phyloP scores from a whole-genome alignment of 2,888 invertebrate species.

The Sylvicola cinctus region DNA sequence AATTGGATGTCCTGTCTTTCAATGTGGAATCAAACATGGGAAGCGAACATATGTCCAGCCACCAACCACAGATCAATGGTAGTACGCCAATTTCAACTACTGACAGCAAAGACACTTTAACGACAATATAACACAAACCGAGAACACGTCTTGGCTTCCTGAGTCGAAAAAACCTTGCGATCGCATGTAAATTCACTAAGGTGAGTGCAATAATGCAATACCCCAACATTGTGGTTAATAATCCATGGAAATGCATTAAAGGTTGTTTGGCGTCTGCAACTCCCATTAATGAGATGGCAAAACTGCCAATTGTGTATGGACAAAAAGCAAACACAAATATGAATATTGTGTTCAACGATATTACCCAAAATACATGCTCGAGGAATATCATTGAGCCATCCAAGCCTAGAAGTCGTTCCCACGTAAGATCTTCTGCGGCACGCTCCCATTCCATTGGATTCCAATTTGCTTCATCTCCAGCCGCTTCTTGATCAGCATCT shows the following conservation, averaged over 20 bases:
- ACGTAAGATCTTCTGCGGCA: slow-evolving; percentile 92
- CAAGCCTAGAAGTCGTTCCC: slow-evolving; percentile 88
- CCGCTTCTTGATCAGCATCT: slow-evolving; percentile 16
- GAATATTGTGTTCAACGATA: slow-evolving; percentile 88
- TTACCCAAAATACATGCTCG: slow-evolving; percentile 99
- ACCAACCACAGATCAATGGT: slow-evolving; percentile 95
- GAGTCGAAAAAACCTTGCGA: slow-evolving; percentile 62
- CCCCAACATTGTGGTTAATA: slow-evolving; percentile 80
- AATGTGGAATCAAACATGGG: slow-evolving; percentile 78
- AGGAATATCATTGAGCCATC: slow-evolving; percentile 94
- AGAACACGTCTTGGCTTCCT: slow-evolving; percentile 64
- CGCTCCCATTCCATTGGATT: slow-evolving; percentile 98
- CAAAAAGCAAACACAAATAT: slow-evolving; percentile 94
- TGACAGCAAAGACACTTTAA: slow-evolving; percentile 75
- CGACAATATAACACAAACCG: slow-evolving; percentile 69
- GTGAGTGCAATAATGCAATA: slow-evolving; percentile 76
- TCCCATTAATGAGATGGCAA: slow-evolving; percentile 53
- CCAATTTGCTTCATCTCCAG: slow-evolving; percentile 45
- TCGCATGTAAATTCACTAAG: slow-evolving; percentile 63
- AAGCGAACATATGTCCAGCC: slow-evolving; percentile 94
- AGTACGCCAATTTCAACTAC: slow-evolving; percentile 95
- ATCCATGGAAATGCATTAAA: slow-evolving; percentile 74
- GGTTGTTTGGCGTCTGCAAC: slow-evolving; percentile 21
- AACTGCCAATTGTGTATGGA: slow-evolving; percentile 86
- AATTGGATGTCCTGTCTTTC: slow-evolving; percentile 69